Base-by-base conservation (phyloP, 2,888 invertebrate species). In the Folsomia manolachei region DNA sequence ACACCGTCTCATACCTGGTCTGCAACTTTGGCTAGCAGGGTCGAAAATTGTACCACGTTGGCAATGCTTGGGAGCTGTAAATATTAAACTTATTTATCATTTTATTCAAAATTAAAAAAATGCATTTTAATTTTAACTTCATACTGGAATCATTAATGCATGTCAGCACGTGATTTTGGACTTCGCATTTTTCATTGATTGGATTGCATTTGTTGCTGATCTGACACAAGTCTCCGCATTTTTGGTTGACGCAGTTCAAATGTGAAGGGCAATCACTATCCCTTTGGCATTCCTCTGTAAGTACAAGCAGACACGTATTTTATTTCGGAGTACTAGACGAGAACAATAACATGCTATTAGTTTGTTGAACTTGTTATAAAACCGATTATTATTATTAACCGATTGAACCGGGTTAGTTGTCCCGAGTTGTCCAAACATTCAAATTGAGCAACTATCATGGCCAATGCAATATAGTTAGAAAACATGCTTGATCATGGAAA, bases 191-290 rank as follows among this genome's bases (percentile, higher is more conserved):
- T 63, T 73, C 71, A 26, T 66, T 72, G 69, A 65, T 63, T 7
- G 64, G 21, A 52, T 70, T 62, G 69, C 77, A 75, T 4, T 74
- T 72, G n/a, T 72, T 74, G 62, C 70, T 74, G 23, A 77, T 52
- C 61, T 72, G 75, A 83, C 94, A 95, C n/a, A 94, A 94, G 81
- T 92, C 91, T 79, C 92, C 88, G 82, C 95, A 95, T 80, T 92
- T 89, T 81, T 93, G 87, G 82, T 94, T 93, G 53, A 94, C 88
- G 82, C 95, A 95, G 14, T 94, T 90, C 83, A 94, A 91, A 78
- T 88, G 88, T 68, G 88, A 88, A 1, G 87, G 86, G 82, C 95
- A 95, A 78, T 95, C 93, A 73, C 87, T 86, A 82, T 95, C 92
- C 18, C 89, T 86, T 23, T 89, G 88, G 82, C 95, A 95, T 68